phyloP scores from a whole-genome alignment of 2,888 invertebrate genomes.

The Gari tellinella region DNA sequence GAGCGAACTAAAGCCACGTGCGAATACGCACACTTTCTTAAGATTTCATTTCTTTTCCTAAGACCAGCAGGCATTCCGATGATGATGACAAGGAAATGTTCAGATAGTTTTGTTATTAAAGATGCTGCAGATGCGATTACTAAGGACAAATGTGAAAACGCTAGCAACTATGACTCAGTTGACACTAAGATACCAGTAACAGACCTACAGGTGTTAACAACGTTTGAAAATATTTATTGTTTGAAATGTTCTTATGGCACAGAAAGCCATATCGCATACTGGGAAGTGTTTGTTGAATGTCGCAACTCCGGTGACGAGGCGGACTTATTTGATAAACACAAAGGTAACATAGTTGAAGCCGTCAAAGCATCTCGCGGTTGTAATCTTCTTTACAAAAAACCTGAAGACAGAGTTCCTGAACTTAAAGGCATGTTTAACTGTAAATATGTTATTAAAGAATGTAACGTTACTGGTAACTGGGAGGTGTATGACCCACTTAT shows the following conservation, averaged over 20 bases:
- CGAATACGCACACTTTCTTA: no score
- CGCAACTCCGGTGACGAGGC: not conserved
- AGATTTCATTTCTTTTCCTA: no score
- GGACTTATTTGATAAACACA: not conserved
- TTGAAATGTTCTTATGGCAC: not conserved
- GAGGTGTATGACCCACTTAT: slow-evolving; percentile 18
- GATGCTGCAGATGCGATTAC: no score
- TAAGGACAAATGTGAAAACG: slow-evolving; percentile 2
- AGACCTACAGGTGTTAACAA: not conserved
- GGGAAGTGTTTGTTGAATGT: not conserved
- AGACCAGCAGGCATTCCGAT: no score
- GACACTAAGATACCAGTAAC: not conserved
- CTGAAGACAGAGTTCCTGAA: not conserved
- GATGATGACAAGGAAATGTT: no score
- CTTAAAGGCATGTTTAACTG: not conserved
- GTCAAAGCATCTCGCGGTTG: not conserved
- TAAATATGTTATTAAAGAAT: not conserved
- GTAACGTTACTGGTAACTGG: slow-evolving; percentile 31
- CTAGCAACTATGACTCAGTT: not conserved
- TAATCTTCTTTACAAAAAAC: slow-evolving; percentile 2
- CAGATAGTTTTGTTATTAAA: no score
- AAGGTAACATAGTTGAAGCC: not conserved
- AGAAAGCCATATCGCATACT: not conserved
- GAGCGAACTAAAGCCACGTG: not conserved
- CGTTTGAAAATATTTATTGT: not conserved